A percentile compares a stretch with the other conserved stretches of the same genome.
phyloP scores from a whole-genome alignment of 2,888 invertebrate species.

The Penaeus monodon region DNA sequence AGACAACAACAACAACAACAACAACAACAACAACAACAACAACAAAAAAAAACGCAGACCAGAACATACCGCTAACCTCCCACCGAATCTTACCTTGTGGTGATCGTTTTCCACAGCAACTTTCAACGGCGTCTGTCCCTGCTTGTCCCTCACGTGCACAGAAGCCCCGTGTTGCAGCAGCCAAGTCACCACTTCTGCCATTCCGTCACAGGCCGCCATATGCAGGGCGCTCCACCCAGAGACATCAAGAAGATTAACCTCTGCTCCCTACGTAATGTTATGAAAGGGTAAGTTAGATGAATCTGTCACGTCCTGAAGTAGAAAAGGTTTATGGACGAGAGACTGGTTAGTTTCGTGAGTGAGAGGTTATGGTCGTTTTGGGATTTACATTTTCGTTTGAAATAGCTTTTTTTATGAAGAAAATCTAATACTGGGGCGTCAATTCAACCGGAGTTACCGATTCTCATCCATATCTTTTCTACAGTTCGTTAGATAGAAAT shows the following conservation, averaged over 20 bases:
- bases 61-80: no score
- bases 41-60: no score
- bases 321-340: not conserved
- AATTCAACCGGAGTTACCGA: no score
- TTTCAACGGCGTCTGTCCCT: constrained; percentile 79
- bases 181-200: constrained; percentile 78
- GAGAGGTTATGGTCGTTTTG: not conserved
- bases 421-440: no score
- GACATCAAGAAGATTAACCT: constrained; percentile 80
- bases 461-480: no score
- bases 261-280: constrained; percentile 75
- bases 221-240: constrained; percentile 86
- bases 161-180: constrained; percentile 84
- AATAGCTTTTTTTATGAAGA: no score
- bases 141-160: constrained; percentile 79
- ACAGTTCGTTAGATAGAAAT: no score
- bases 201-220: constrained; percentile 82
- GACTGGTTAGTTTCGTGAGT: not conserved
- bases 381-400: no score
- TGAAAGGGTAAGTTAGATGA: not conserved
- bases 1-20: no score
- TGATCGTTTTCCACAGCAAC: constrained; percentile 76
- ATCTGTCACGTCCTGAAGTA: not conserved
- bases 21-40: no score
- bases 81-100: constrained; percentile 48